Evolutionary conservation across 2,797 vertebrate genomes (phyloP), one percentile per base, ranked within the genome.

Genomic region (Denticeps clupeoides): DNA sequence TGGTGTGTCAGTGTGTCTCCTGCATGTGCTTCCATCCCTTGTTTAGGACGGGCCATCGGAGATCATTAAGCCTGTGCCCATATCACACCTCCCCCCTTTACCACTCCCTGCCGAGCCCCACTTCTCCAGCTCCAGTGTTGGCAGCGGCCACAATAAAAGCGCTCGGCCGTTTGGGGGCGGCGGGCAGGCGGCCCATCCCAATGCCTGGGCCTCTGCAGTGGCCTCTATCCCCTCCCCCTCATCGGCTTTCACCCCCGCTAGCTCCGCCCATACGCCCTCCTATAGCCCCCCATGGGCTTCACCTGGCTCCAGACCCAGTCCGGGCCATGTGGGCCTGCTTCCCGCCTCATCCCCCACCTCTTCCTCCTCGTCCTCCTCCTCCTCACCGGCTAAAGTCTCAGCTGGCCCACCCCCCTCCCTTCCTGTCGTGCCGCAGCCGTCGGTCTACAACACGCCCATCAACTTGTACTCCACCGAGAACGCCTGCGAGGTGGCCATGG

Each of bases 11-110:
- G 45, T 27, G 63, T 71, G 48, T 41, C 46, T 45, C 41, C 45
- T 52, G 63, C 59, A 59, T 56, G 63, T 56, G 37, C 51, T 56
- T 76, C 62, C 70, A 69, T 76, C 45, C 72, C 71, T 70, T 51
- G 47, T 74, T 49, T 82, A 88, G 85, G 83, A 71, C 59, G 74
- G 82, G 57, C 74, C 74, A 51, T 65, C 73, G 51, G 85, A 87
- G 73, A 76, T 87, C 80, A 74, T 86, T 78, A 87, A 86, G 59
- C 82, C 85, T 61, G 82, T 87, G 63, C 82, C 83, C 67, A 75
- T 87, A 76, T 64, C 80, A 40, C 48, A 51, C 7, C 49, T 25
- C 73, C 80, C 82, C 67, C 69, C n/a, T n/a, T n/a, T n/a, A n/a
- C n/a, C 63, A 22, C 49, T 56, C 41, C 24, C 26, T 33, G 23